Conservation (phyloP, 2,888 invertebrate genomes). For the Scaptomyza polygonia region DNA sequence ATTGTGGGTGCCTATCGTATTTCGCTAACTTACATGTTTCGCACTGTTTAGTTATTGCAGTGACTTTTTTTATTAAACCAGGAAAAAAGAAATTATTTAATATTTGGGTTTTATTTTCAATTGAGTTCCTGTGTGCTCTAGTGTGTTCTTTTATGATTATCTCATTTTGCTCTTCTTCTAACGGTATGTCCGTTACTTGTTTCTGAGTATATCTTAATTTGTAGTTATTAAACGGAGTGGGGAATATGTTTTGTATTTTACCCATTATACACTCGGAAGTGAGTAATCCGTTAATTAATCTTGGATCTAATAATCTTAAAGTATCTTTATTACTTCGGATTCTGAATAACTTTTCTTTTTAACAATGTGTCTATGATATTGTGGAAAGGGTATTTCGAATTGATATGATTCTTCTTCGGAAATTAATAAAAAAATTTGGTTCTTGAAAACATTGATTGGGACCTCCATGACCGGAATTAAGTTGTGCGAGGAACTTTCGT, state of each 20-base stretch:
- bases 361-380: slow-evolving; percentile 32
- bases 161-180: no score
- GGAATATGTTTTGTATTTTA: slow-evolving; percentile 18
- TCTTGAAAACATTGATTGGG: slow-evolving; percentile 47
- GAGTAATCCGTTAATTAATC: slow-evolving; percentile 15
- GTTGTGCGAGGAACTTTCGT: slow-evolving; percentile 39
- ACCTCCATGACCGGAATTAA: slow-evolving; percentile 29
- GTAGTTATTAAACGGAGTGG: slow-evolving; percentile 7
- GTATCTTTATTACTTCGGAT: slow-evolving; percentile 1
- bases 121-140: slow-evolving; percentile 18
- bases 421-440: slow-evolving; percentile 29
- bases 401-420: slow-evolving; percentile 6
- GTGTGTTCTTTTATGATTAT: slow-evolving; percentile 19
- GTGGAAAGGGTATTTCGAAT: slow-evolving; percentile 23
- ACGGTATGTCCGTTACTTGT: no score
- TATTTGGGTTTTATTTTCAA: slow-evolving; percentile 29
- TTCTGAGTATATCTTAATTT: slow-evolving; percentile 25
- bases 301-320: slow-evolving; percentile 18
- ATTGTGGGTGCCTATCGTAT: slow-evolving; percentile 17
- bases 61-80: neutral
- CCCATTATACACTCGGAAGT: slow-evolving; percentile 26
- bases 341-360: slow-evolving; percentile 10
- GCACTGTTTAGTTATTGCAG: slow-evolving; percentile 13
- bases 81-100: neutral
- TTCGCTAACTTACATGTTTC: no score